phyloP scores from a whole-genome alignment of 2,888 invertebrate genomes.

The Salpingus planirostris region DNA sequence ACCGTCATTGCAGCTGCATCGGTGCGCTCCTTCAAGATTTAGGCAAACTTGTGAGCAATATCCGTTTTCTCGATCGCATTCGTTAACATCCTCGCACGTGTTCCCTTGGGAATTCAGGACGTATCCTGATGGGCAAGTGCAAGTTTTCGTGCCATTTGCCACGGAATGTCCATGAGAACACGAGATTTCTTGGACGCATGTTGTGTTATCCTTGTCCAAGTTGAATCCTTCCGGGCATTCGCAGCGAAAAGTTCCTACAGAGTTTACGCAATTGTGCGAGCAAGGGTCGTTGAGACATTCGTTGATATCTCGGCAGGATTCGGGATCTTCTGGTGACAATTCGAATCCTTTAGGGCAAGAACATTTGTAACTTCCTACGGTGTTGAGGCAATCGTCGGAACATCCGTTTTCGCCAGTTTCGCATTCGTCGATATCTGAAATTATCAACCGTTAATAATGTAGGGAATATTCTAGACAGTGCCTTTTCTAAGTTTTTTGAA shows the following conservation, averaged over 20 bases:
- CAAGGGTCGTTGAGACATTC: conserved; percentile 41
- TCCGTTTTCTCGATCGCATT: conserved; percentile 41
- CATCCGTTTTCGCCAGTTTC: conserved; percentile 39
- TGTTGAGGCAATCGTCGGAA: conserved; percentile 47
- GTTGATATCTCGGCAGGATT: conserved; percentile 35
- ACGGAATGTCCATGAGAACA: conserved; percentile 35
- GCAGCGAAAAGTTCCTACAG: conserved; percentile 52
- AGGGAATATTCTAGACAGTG: not conserved
- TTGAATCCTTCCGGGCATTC: conserved; percentile 25
- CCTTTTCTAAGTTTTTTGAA: conserved; percentile 8
- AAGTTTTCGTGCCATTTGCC: conserved; percentile 29
- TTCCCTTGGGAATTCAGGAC: conserved; percentile 39
- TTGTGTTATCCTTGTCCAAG: conserved; percentile 18
- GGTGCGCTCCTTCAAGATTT: conserved; percentile 43
- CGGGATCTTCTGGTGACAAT: conserved; percentile 17
- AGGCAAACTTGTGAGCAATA: conserved; percentile 48
- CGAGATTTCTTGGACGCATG: conserved; percentile 34
- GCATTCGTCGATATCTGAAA: conserved; percentile 40
- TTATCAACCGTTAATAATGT: not conserved
- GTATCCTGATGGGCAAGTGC: conserved; percentile 42
- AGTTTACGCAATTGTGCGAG: conserved; percentile 51
- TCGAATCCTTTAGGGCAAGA: conserved; percentile 8
- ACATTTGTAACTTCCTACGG: conserved; percentile 48
- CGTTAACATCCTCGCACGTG: conserved; percentile 40
- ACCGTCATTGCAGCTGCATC: conserved; percentile 40